Base-by-base conservation (phyloP, 2,113 vertebrate species). In the Elephas maximus region DNA sequence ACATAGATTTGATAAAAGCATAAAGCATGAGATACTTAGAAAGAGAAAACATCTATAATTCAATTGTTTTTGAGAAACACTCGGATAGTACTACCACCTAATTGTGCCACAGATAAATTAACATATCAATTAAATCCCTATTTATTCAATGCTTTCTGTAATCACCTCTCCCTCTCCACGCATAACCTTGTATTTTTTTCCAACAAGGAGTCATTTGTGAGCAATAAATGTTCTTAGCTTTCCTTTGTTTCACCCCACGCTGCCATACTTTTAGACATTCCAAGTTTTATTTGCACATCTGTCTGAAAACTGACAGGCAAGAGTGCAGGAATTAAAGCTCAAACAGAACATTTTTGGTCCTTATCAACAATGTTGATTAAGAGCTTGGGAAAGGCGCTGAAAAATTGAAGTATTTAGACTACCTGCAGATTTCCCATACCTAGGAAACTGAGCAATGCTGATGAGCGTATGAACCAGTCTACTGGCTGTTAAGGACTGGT, bases 321-420 rank as follows among this genome's bases (percentile, higher is more conserved):
- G 83, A 73, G 45, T 60, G 78, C 4, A 74, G 24, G 33, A 94
- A 74, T 18, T 94, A 63, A 96, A 87, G 94, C 48, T 80, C 51
- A 82, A 82, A 76, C 44, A n/a, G 44, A 63, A 84, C n/a, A 69
- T n/a, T 87, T 93, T 48, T 41, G 65, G 23, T 90, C 17, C 45
- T 84, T 92, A 73, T 37, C 79, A 92, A 45, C 10, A 71, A 33
- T 4, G 14, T 41, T 91, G 60, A 83, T 83, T 82, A 77, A 86
- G 94, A 77, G 51, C 77, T 88, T 69, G 12, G 1, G 37, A 76
- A 81, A 91, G 51, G 48, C 84, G 8, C 26, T 76, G n/a, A 45
- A 88, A 79, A 79, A 90, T 74, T 51, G 65, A 44, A 48, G 80
- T 62, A 57, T 28, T 85, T 44, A 37, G 53, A 60, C 60, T 79